These are phyloP conservation scores for Phylloscopus collybita DNA, from an alignment of 2,797 vertebrate species.

Conservation along the genomic window DNA sequence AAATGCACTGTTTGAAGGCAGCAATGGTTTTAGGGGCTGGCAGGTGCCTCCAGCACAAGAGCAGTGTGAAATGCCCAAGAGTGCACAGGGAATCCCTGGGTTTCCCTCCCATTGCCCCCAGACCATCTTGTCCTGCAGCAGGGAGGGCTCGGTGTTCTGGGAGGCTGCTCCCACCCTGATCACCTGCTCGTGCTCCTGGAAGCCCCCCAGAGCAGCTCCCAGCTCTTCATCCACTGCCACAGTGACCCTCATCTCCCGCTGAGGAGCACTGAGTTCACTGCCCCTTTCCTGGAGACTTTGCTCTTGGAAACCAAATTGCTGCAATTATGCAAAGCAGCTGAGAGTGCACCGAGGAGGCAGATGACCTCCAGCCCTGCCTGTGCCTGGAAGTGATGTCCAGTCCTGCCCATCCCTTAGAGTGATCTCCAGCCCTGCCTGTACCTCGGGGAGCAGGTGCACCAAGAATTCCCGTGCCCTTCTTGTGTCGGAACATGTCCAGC, in stretches of 20 bases:
- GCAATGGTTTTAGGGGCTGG: not conserved
- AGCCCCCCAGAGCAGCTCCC: not conserved
- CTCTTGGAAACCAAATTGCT: not conserved
- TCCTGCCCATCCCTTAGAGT: not conserved
- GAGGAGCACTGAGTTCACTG: rapidly evolving
- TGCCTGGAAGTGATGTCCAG: not conserved
- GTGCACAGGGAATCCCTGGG: not conserved
- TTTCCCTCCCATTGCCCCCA: not conserved
- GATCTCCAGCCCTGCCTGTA: not conserved
- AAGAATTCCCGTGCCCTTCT: rapidly evolving
- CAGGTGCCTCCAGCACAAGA: not conserved
- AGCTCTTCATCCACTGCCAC: not conserved
- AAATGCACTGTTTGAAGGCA: not conserved
- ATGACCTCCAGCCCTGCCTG: not conserved
- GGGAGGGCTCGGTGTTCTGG: not conserved
- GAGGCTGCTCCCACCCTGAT: not conserved
- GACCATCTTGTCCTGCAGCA: too few relatives aligned
- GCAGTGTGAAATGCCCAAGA: rapidly evolving
- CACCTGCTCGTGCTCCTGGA: not conserved
- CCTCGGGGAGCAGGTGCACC: not conserved
- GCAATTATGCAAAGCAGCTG: not conserved
- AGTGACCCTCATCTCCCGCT: rapidly evolving
- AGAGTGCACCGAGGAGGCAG: rapidly evolving
- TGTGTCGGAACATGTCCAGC: rapidly evolving
- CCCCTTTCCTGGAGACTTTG: not conserved